A percentile compares a stretch with the other conserved stretches of the same genome.
phyloP scores from a whole-genome alignment of 2,113 vertebrate species.

The Micronisus gabar region DNA sequence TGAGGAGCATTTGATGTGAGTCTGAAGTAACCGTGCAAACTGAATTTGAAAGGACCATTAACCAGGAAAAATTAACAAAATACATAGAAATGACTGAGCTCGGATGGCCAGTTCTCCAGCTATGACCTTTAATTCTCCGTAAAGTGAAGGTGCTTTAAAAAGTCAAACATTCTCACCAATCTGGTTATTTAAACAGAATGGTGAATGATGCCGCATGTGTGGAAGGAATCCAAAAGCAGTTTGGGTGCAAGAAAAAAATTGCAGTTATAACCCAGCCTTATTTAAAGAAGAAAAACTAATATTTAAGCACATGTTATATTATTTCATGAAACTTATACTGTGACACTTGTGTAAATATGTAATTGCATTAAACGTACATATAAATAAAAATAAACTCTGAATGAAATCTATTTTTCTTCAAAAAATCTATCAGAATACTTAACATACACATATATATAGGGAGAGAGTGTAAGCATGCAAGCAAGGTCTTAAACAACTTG shows the following conservation, averaged over 20 bases:
- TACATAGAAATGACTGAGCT: background rate
- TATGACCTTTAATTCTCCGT: conserved; percentile 15
- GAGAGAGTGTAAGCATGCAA: background rate
- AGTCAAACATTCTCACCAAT: background rate
- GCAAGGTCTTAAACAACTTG: background rate
- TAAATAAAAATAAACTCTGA: background rate
- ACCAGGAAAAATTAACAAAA: conserved; percentile 53
- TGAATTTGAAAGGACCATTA: conserved; percentile 43
- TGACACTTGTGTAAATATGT: background rate
- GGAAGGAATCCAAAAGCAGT: background rate
- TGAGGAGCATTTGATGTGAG: background rate
- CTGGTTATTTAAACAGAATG: conserved; percentile 10
- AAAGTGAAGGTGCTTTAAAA: conserved; percentile 5
- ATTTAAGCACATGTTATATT: background rate
- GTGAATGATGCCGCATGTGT: background rate
- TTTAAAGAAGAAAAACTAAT: background rate
- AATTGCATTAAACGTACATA: background rate
- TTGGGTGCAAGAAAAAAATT: background rate
- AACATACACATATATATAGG: background rate
- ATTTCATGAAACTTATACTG: background rate
- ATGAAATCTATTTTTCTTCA: background rate
- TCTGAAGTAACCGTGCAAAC: background rate
- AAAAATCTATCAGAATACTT: background rate
- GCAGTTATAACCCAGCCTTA: background rate
- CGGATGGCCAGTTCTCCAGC: background rate